Conservation (phyloP, 2,888 invertebrate species). For the Archaeoteleia sp. region DNA sequence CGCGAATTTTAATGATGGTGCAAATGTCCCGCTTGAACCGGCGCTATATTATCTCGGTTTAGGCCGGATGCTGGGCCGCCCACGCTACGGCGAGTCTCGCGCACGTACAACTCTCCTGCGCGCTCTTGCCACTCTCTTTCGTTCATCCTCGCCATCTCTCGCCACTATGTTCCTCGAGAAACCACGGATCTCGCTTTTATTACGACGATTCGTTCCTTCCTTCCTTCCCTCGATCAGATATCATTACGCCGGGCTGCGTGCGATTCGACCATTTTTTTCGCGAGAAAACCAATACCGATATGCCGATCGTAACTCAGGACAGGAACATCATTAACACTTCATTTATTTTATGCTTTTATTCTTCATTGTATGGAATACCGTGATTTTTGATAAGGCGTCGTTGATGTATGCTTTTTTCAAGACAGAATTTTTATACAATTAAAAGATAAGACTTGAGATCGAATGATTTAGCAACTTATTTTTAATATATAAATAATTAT, state of each 20-base stretch:
- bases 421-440: no score
- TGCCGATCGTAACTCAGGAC: slow-evolving; percentile 25
- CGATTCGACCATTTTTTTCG: slow-evolving; percentile 26
- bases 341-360: not conserved
- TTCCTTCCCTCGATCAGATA: slow-evolving; percentile 41
- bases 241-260: slow-evolving; percentile 27
- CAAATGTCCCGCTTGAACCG: slow-evolving; percentile 72
- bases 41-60: slow-evolving; percentile 74
- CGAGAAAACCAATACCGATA: slow-evolving; percentile 32
- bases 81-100: slow-evolving; percentile 64
- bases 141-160: slow-evolving; percentile 30
- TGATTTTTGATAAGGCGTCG: no score
- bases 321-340: slow-evolving; percentile 6
- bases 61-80: slow-evolving; percentile 74
- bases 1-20: slow-evolving; percentile 76
- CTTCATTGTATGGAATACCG: no score
- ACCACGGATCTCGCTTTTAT: slow-evolving; percentile 44
- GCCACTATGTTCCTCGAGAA: slow-evolving; percentile 45
- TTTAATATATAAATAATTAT: no score
- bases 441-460: no score
- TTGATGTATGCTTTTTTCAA: no score
- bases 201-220: slow-evolving; percentile 33
- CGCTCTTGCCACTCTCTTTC: slow-evolving; percentile 44
- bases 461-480: no score
- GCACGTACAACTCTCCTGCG: slow-evolving; percentile 42